Evolutionary conservation across 2,888 invertebrate genomes (phyloP).

Genomic region (Leptopilina syphax): DNA sequence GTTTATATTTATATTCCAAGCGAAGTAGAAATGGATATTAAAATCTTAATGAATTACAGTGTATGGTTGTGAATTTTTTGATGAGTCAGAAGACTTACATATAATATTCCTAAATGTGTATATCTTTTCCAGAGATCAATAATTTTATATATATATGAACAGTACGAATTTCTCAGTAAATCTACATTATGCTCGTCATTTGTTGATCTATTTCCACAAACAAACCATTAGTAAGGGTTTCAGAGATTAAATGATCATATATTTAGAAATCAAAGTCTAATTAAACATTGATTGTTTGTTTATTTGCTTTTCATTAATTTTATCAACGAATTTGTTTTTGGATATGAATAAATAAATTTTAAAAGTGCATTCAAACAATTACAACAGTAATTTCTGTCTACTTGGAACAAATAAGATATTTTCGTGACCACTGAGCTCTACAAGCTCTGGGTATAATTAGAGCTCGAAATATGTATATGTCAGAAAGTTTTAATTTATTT

Average conservation of each 20-base stretch:
- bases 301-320: background rate
- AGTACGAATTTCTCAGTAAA: background rate
- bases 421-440: too few species aligned
- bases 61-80: background rate
- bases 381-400: too few species aligned
- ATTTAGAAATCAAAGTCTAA: background rate
- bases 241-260: conserved; percentile 44
- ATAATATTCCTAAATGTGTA: background rate
- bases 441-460: too few species aligned
- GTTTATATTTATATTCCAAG: background rate
- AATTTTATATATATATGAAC: conserved; percentile 1
- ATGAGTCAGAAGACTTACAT: background rate
- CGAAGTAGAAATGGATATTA: background rate
- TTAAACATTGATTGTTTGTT: background rate
- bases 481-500: background rate
- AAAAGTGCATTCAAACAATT: too few species aligned
- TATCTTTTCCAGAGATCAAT: background rate
- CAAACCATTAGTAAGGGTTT: conserved; percentile 10
- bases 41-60: conserved; percentile 6
- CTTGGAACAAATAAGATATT: too few species aligned
- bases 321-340: background rate
- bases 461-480: background rate
- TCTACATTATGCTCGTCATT: background rate
- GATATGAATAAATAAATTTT: background rate
- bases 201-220: background rate